Percentiles rank a stretch among this genome's conserved stretches.
Evolutionary conservation across 2,797 vertebrate species (phyloP).

Genomic region (Alcedo atthis): DNA sequence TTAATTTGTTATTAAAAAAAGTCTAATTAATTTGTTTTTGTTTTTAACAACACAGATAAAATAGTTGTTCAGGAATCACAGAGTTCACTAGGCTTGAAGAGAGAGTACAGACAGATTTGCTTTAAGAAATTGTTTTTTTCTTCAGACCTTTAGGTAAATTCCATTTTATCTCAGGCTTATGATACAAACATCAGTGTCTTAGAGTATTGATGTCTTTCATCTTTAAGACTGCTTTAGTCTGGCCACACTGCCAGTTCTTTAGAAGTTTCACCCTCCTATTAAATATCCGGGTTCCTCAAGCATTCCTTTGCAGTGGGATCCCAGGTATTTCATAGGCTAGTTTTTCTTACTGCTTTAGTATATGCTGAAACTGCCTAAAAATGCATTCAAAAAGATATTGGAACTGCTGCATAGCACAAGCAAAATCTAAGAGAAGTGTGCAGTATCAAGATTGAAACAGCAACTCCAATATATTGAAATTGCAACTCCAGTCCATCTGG

Average conservation of each 20-base stretch:
- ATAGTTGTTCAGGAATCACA: neutral
- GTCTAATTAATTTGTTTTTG: neutral
- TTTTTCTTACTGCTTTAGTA: neutral
- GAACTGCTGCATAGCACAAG: neutral
- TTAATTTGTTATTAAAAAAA: neutral
- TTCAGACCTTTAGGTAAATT: neutral
- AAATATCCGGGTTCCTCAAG: neutral
- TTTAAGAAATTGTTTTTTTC: neutral
- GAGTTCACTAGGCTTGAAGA: neutral
- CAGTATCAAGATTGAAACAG: neutral
- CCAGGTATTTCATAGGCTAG: neutral
- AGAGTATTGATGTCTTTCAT: neutral
- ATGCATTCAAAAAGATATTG: neutral
- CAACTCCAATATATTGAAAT: neutral
- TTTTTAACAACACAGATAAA: neutral
- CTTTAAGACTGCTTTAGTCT: neutral
- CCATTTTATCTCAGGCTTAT: neutral
- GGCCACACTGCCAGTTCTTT: neutral
- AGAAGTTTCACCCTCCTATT: neutral
- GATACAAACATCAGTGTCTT: neutral
- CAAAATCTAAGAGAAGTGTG: neutral
- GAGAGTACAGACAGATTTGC: neutral
- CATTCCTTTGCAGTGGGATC: neutral
- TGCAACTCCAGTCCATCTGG: neutral
- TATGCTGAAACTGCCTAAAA: neutral